A percentile compares a stretch with the other conserved stretches of the same genome.
phyloP scores from a whole-genome alignment of 2,797 vertebrate species.

The Lacerta viridis region DNA sequence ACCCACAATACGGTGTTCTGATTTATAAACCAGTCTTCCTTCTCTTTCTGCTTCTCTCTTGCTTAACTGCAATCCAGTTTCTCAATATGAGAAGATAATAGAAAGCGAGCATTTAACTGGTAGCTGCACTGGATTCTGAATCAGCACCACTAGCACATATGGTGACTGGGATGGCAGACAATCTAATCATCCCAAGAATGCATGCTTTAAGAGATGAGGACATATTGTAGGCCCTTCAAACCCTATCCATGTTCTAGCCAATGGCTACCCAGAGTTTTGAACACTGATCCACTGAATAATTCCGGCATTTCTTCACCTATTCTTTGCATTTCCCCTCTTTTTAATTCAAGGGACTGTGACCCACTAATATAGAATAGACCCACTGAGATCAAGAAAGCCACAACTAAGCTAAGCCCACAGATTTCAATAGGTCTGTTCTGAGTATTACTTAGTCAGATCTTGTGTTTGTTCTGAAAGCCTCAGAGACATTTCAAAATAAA shows the following conservation, averaged over 20 bases:
- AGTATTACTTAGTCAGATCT: background rate
- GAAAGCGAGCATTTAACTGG: background rate
- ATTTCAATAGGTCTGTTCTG: background rate
- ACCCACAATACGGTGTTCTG: background rate
- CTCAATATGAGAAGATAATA: background rate
- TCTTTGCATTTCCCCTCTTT: background rate
- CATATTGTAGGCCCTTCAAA: background rate
- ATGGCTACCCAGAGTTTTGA: background rate
- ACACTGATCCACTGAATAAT: background rate
- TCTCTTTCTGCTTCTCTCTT: background rate
- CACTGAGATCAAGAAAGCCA: background rate
- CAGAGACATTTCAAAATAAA: constrained; percentile 9
- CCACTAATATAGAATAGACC: background rate
- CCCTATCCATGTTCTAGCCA: background rate
- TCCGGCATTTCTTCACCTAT: background rate
- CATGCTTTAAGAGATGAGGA: background rate
- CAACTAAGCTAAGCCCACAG: background rate
- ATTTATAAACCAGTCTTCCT: background rate
- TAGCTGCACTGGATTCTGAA: background rate
- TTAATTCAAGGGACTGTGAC: background rate
- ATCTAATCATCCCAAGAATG: background rate
- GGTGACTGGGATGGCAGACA: background rate
- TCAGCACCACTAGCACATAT: background rate
- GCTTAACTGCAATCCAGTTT: background rate
- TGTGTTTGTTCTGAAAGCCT: background rate